A percentile compares a stretch with the other conserved stretches of the same genome.
Evolutionary conservation across 2,797 vertebrate species (phyloP).

Genomic region (Eulemur albifrons): DNA sequence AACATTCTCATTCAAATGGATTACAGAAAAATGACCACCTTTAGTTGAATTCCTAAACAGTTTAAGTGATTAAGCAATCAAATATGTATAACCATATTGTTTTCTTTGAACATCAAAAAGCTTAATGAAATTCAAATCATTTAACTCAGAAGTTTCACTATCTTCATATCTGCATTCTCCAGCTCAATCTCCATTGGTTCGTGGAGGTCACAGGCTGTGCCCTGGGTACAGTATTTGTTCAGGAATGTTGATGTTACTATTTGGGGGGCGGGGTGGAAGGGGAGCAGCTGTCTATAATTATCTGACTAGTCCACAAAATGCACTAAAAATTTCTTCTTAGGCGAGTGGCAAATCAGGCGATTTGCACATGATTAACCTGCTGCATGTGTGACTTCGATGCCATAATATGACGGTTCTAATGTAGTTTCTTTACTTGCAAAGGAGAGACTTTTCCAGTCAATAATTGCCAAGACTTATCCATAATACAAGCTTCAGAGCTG

Average conservation of each 20-base stretch:
- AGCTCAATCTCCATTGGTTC: neutral
- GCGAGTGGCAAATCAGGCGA: neutral
- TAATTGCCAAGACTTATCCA: neutral
- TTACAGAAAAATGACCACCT: neutral
- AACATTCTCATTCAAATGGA: neutral
- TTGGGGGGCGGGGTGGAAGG: neutral
- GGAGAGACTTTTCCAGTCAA: neutral
- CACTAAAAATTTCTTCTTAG: neutral
- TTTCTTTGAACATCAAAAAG: neutral
- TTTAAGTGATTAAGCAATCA: neutral
- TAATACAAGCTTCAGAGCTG: neutral
- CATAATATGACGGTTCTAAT: rapidly evolving
- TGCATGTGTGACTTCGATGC: neutral
- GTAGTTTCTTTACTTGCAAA: neutral
- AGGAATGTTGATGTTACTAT: neutral
- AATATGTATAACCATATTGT: neutral
- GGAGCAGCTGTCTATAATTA: slow-evolving; percentile 21
- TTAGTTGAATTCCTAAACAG: neutral
- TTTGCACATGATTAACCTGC: neutral
- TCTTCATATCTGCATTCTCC: neutral
- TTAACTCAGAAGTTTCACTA: neutral
- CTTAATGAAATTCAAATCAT: neutral
- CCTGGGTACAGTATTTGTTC: neutral
- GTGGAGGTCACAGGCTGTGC: neutral
- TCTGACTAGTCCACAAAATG: neutral